Conservation (phyloP, 2,113 vertebrate species). For the Varanus salvator region DNA sequence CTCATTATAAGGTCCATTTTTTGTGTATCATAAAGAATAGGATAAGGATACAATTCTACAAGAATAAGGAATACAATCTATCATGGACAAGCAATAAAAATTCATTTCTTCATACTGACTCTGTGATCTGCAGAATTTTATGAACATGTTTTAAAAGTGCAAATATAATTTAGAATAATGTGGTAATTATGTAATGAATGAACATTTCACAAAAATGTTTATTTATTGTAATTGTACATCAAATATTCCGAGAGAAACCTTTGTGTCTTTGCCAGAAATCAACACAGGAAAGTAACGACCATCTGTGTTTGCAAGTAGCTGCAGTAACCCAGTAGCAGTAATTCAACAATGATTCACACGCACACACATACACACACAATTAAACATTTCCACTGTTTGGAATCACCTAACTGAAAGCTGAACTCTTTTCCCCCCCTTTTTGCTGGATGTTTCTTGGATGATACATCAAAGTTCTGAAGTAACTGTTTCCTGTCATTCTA, state of each 20-base stretch:
- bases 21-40: background rate
- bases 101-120: background rate
- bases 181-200: background rate
- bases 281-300: slow-evolving; percentile 39
- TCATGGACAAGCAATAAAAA: background rate
- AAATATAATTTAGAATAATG: slow-evolving; percentile 28
- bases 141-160: slow-evolving; percentile 22
- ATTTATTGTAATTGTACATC: slow-evolving; percentile 16
- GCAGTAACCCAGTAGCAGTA: slow-evolving; percentile 50
- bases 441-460: slow-evolving; percentile 53
- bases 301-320: slow-evolving; percentile 35
- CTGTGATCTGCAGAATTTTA: slow-evolving; percentile 7
- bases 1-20: background rate
- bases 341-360: slow-evolving; percentile 19
- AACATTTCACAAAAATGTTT: background rate
- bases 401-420: slow-evolving; percentile 50
- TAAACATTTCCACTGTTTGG: slow-evolving; percentile 26
- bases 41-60: no score
- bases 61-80: background rate
- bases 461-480: slow-evolving; percentile 65
- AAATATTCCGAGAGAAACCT: slow-evolving; percentile 15
- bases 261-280: slow-evolving; percentile 46
- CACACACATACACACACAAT: slow-evolving; percentile 32
- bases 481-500: slow-evolving; percentile 44
- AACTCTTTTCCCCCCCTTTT: background rate